phyloP scores from a whole-genome alignment of 2,888 invertebrate species.

The Lasioglossum malachurum region DNA sequence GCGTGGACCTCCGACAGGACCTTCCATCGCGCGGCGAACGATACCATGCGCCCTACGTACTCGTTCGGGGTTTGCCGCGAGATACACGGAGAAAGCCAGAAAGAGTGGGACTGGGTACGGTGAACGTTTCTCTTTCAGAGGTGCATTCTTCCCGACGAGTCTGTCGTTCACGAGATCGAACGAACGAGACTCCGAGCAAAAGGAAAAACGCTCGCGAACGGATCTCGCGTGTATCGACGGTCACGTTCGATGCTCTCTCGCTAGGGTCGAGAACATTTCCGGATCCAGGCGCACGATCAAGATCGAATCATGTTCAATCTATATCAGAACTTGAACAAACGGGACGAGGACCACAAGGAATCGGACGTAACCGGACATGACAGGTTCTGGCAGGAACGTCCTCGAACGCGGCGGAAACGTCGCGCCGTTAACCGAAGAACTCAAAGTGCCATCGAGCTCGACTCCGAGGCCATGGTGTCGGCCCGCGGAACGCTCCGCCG shows the following conservation, averaged over 20 bases:
- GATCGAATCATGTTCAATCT: constrained; percentile 90
- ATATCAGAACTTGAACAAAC: constrained; percentile 89
- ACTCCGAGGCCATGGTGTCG: constrained; percentile 80
- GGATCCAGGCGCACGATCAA: background rate
- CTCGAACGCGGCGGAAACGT: constrained; percentile 85
- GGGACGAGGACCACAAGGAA: constrained; percentile 85
- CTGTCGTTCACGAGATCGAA: background rate
- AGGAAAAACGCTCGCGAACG: background rate
- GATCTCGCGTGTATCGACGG: background rate
- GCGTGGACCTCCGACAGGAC: background rate
- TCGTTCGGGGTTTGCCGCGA: background rate
- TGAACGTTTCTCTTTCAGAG: background rate
- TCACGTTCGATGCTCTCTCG: background rate
- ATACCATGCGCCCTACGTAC: background rate
- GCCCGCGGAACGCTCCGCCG: constrained; percentile 77
- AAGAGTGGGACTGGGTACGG: background rate
- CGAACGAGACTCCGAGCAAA: background rate
- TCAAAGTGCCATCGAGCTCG: constrained; percentile 83
- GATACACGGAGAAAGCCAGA: background rate
- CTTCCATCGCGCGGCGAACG: background rate
- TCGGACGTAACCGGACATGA: constrained; percentile 91
- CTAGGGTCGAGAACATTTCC: background rate
- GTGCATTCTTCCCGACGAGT: background rate
- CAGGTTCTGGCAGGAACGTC: constrained; percentile 90
- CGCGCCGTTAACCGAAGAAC: constrained; percentile 81